A percentile compares a stretch with the other conserved stretches of the same genome.
Evolutionary conservation across 2,113 vertebrate species (phyloP).

Genomic region (Rhinichthys klamathensis): DNA sequence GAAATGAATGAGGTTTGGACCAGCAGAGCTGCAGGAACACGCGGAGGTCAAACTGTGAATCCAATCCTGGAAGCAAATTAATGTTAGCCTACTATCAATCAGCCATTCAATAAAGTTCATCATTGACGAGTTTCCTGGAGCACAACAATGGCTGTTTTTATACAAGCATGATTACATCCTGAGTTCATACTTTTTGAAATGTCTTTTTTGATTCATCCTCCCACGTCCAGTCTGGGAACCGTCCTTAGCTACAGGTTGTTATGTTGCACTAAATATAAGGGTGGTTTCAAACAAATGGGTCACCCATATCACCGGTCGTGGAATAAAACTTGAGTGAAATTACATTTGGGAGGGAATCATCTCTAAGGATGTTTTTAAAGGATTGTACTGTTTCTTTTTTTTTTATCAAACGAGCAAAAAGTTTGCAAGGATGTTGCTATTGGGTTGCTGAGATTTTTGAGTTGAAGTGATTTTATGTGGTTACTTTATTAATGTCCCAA

Average conservation of each 20-base stretch:
- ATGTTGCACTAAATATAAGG: conserved; percentile 29
- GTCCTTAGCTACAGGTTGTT: conserved; percentile 37
- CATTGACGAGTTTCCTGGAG: conserved; percentile 28
- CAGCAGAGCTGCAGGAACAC: conserved; percentile 33
- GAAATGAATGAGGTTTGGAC: conserved; percentile 43
- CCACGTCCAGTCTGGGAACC: conserved; percentile 17
- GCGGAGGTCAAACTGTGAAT: conserved; percentile 40
- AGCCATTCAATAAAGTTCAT: conserved; percentile 45
- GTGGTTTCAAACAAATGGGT: conserved; percentile 19
- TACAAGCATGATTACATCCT: conserved; percentile 35
- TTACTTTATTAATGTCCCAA: too few species aligned
- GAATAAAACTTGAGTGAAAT: neutral
- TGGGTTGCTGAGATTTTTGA: too few species aligned
- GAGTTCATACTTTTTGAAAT: neutral
- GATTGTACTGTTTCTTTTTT: too few species aligned
- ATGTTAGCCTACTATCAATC: conserved; percentile 39
- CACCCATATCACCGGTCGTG: neutral
- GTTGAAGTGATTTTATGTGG: too few species aligned
- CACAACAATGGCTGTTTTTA: conserved; percentile 33
- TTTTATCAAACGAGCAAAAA: too few species aligned
- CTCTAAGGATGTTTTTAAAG: neutral
- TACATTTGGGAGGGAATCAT: neutral
- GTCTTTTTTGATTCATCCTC: conserved; percentile 1
- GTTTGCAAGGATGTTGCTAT: too few species aligned
- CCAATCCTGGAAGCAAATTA: conserved; percentile 41